Conservation (phyloP, 2,797 vertebrate species). For the Rhinophrynus dorsalis region DNA sequence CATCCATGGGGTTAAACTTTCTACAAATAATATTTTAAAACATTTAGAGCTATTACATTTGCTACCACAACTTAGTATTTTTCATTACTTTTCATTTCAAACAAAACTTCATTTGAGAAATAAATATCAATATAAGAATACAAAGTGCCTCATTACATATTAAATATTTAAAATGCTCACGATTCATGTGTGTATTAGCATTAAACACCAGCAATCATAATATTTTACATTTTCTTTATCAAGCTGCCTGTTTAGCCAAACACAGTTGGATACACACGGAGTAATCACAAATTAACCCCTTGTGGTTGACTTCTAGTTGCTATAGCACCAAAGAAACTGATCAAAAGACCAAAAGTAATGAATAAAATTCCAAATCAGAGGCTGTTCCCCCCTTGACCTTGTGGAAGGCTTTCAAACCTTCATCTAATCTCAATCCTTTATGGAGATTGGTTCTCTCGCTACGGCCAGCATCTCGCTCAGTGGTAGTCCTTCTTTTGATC, state of each 20-base stretch:
- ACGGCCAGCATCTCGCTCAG: conserved; percentile 43
- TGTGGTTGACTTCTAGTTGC: conserved; percentile 17
- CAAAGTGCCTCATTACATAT: no score
- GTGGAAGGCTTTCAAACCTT: conserved; percentile 45
- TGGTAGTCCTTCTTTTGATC: conserved; percentile 48
- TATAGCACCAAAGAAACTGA: conserved; percentile 40
- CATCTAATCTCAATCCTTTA: conserved; percentile 45
- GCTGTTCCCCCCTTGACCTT: conserved; percentile 45
- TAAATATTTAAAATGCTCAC: no score
- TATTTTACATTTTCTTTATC: not conserved
- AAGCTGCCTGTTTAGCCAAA: conserved; percentile 18
- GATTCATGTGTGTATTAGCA: no score
- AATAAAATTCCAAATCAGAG: conserved; percentile 48
- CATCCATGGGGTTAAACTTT: no score
- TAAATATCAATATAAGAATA: no score
- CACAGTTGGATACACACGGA: conserved; percentile 14
- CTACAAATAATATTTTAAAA: no score
- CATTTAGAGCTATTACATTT: no score
- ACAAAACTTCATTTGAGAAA: no score
- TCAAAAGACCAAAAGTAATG: conserved; percentile 47
- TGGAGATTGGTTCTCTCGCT: conserved; percentile 43
- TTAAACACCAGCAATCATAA: no score
- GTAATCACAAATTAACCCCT: conserved; percentile 44
- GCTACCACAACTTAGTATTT: no score
- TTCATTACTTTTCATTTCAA: no score